Conservation (phyloP, 2,113 vertebrate species). For the Prietella phreatophila region DNA sequence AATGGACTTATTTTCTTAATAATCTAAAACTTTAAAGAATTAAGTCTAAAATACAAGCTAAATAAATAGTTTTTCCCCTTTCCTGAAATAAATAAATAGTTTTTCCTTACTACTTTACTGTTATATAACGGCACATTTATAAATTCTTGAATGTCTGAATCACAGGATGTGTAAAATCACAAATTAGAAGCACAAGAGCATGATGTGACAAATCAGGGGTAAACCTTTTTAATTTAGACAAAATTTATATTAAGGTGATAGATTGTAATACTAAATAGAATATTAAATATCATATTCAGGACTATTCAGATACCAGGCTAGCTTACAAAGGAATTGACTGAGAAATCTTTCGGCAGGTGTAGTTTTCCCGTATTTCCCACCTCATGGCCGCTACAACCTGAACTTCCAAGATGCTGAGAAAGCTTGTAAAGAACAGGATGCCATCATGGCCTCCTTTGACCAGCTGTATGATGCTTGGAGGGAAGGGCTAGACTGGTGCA, state of each 20-base stretch:
- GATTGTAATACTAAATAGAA: not conserved
- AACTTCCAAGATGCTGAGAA: conserved; percentile 86
- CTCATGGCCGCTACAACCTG: conserved; percentile 89
- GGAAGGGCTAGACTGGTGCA: conserved; percentile 93
- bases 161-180: not conserved
- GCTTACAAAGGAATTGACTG: not conserved
- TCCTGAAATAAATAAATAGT: too few species aligned
- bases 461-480: conserved; percentile 90
- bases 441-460: conserved; percentile 87
- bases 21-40: not conserved
- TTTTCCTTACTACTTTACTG: not conserved
- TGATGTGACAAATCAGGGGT: not conserved
- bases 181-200: not conserved
- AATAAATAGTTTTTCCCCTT: not conserved
- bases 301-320: not conserved
- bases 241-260: not conserved
- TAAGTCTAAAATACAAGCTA: too few species aligned
- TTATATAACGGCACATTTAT: not conserved
- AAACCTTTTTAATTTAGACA: not conserved
- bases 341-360: conserved; percentile 73
- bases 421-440: conserved; percentile 85
- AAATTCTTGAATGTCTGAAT: not conserved
- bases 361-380: conserved; percentile 87
- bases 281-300: not conserved
- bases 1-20: not conserved